Conservation (phyloP, 2,797 vertebrate species). For the Philypnodon macrostomus region DNA sequence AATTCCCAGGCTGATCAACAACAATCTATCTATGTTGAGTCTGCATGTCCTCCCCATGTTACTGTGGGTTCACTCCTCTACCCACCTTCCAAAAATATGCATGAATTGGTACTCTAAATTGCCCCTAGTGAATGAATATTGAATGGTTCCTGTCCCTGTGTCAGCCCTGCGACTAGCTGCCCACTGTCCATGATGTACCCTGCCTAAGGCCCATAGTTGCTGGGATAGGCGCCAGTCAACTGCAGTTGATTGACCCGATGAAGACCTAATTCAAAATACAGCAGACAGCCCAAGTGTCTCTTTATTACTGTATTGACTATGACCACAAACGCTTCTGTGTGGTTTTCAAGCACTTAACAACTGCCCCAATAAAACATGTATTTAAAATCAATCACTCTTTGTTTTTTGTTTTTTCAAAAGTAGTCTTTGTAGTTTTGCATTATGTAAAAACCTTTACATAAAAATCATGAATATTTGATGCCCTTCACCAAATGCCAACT, state of each 20-base stretch:
- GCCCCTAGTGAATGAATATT: too few species aligned
- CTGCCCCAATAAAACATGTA: constrained; percentile 34
- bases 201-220: too few species aligned
- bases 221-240: too few species aligned
- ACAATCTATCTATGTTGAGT: too few species aligned
- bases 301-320: constrained; percentile 11
- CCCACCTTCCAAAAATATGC: too few species aligned
- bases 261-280: constrained; percentile 1
- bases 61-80: too few species aligned
- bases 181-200: too few species aligned
- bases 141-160: too few species aligned
- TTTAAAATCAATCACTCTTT: constrained; percentile 36
- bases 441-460: constrained; percentile 50
- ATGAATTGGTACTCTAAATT: too few species aligned
- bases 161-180: too few species aligned
- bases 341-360: constrained; percentile 43
- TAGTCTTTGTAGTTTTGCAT: constrained; percentile 40
- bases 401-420: constrained; percentile 36
- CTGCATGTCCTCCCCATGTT: too few species aligned
- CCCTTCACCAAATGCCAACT: constrained; percentile 16
- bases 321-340: constrained; percentile 31
- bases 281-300: constrained; percentile 8
- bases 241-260: constrained; percentile 6
- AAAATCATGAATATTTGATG: constrained; percentile 43
- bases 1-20: too few species aligned